Evolutionary conservation across 1,140 invertebrate species (phyloP), one percentile per base, ranked within the genome.

Genomic region (Catajapyx aquilonaris): DNA sequence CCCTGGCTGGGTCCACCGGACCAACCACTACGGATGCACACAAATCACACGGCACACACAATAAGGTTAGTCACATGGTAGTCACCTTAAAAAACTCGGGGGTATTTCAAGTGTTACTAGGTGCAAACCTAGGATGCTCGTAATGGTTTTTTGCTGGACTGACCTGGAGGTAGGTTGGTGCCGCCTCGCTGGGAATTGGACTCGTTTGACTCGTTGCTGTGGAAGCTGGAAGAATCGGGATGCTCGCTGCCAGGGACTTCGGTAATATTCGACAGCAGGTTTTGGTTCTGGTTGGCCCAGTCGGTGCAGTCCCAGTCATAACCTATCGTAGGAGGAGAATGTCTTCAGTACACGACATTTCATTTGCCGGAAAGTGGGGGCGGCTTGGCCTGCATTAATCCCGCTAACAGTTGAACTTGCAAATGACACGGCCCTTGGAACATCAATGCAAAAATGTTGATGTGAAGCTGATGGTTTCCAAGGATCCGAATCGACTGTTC

Each of bases 251-350:
- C 81, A 41, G 84, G 81, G 44, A 90, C 79, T 61, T 86, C 81
- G 38, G 84, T 84, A 55, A 90, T 90, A 56, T 88, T 86, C 35
- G 84, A 81, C 46, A 88, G 61, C 13, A 9, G 23, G 53, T 76
- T 72, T 59, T 81, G 76, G 55, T 71, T 75, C 47, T 70, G 71
- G 39, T 77, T 69, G 44, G 81, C 77, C 85, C 85, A 91, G 65
- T 93, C 87, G 44, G 84, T 90, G 55, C 83, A 88, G 62, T 93
- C 87, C 87, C 86, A 93, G 64, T 90, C 84, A 62, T 93, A 93
- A 54, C 77, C 79, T 71, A 28, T n/a, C n/a, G n/a, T n/a, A n/a
- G n/a, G n/a, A n/a, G n/a, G n/a, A n/a, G n/a, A n/a, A n/a, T n/a
- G n/a, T n/a, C n/a, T n/a, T n/a, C n/a, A n/a, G n/a, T n/a, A n/a